Evolutionary conservation across 2,113 vertebrate species (phyloP), one percentile per base, ranked within the genome.

Genomic region (Smithornis capensis): DNA sequence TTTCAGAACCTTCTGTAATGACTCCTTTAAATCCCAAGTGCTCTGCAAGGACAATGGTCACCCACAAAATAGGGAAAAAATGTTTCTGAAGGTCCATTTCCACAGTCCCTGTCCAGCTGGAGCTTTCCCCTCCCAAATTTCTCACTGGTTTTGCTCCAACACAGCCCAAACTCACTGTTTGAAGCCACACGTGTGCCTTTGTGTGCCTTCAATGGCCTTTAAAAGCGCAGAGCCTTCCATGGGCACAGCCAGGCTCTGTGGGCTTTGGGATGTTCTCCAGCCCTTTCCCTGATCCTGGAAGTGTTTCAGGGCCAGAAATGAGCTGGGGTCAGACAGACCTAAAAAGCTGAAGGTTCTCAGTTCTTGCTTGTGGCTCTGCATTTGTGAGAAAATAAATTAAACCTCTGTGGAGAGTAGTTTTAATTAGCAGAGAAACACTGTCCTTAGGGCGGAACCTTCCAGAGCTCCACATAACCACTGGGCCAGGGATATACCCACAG

Each of bases 181-280:
- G 62, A 25, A 5, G 8, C 29, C 15, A 1, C 1, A 4, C 29
- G 4, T 11, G 14, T 25, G 27, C 12, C 29, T 27, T 14, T 9
- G 3, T 31, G 7, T 47, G 33, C 50, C 45, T 24, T 3, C 19
- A 1, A 27, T 1, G 44, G 13, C 7, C 44, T 19, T 16, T 14
- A 2, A 24, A 17, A 63, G 38, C 4, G 5, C 42, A 15, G 67
- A 24, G 60, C n/a, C 16, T 23, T 52, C 22, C 42, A 14, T 3
- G 28, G 2, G 19, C 31, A 29, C 27, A 9, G 70, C 14, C 31
- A 6, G 14, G 29, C 8, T 22, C 14, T 6, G n/a, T 16, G 24
- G 2, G 55, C 62, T 47, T 17, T 37, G 82, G 57, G 29, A n/a
- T 5, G 31, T 4, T 55, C 56, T 12, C 47, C 82, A 50, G 62